A percentile compares a stretch with the other conserved stretches of the same genome.
Conservation (phyloP, 2,888 invertebrate species). For the Pycnomerus fuliginosus region DNA sequence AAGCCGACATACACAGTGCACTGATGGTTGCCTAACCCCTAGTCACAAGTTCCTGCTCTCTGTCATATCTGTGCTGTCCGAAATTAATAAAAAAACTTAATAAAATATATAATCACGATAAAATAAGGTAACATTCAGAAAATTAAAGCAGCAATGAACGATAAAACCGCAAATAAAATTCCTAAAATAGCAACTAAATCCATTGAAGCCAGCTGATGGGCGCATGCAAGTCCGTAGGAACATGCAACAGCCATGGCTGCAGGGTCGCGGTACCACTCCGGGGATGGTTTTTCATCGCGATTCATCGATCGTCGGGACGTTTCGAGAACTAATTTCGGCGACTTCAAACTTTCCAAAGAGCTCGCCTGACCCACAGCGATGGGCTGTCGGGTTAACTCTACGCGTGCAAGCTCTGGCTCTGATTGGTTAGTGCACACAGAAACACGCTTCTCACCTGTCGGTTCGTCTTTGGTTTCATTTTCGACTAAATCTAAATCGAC, state of each 20-base stretch:
- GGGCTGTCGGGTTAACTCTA: too few species aligned
- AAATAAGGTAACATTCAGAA: slow-evolving; percentile 48
- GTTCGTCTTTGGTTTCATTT: slow-evolving; percentile 20
- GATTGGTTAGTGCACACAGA: too few species aligned
- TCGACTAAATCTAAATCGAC: slow-evolving; percentile 29
- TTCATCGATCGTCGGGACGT: slow-evolving; percentile 28
- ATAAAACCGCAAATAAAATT: slow-evolving; percentile 72
- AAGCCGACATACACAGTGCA: too few species aligned
- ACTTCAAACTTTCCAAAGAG: slow-evolving; percentile 43
- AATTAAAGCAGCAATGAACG: slow-evolving; percentile 68
- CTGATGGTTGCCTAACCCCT: too few species aligned
- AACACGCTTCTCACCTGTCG: slow-evolving; percentile 49
- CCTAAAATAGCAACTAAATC: slow-evolving; percentile 75
- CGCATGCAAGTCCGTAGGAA: slow-evolving; percentile 71
- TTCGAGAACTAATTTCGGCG: slow-evolving; percentile 47
- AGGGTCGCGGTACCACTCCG: slow-evolving; percentile 61
- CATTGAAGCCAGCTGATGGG: slow-evolving; percentile 68
- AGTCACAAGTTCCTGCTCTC: too few species aligned
- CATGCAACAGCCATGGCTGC: slow-evolving; percentile 74
- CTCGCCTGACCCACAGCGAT: slow-evolving; percentile 23
- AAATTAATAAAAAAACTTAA: too few species aligned
- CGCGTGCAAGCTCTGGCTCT: too few species aligned
- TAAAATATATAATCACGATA: too few species aligned
- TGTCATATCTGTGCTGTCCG: too few species aligned
- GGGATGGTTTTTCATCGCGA: slow-evolving; percentile 22